Evolutionary conservation across 2,113 vertebrate genomes (phyloP).

Genomic region (Neopipo cinnamomea): DNA sequence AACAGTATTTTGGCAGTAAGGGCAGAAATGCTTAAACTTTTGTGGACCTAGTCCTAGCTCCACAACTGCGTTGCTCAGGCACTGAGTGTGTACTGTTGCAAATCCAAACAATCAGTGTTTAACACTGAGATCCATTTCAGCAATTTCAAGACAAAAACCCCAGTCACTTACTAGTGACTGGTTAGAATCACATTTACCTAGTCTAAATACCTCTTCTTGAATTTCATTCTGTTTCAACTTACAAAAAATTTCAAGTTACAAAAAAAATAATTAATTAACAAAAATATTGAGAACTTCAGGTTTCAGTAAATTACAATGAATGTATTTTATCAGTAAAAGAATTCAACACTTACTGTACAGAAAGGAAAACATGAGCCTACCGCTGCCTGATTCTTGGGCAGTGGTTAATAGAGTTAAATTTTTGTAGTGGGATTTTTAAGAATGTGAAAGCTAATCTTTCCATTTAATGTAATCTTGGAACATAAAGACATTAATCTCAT

Average conservation of each 20-base stretch:
- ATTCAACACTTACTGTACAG: not conserved
- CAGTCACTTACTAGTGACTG: not conserved
- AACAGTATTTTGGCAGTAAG: not conserved
- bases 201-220: not conserved
- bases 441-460: not conserved
- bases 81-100: not conserved
- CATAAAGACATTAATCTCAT: not conserved
- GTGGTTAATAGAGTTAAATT: not conserved
- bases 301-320: not conserved
- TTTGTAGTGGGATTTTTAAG: not conserved
- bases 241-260: no score
- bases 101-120: not conserved
- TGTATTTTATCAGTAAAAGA: not conserved
- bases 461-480: constrained; percentile 3
- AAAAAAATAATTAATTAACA: not conserved
- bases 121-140: not conserved
- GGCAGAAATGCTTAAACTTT: not conserved
- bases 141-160: not conserved
- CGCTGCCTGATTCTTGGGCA: not conserved
- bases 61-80: not conserved
- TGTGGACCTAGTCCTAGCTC: not conserved
- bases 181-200: not conserved
- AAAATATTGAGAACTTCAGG: not conserved
- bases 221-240: not conserved
- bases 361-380: not conserved